Evolutionary conservation across 2,888 invertebrate genomes (phyloP), one percentile per base, ranked within the genome.

Genomic region (Drosophila multiciliata): DNA sequence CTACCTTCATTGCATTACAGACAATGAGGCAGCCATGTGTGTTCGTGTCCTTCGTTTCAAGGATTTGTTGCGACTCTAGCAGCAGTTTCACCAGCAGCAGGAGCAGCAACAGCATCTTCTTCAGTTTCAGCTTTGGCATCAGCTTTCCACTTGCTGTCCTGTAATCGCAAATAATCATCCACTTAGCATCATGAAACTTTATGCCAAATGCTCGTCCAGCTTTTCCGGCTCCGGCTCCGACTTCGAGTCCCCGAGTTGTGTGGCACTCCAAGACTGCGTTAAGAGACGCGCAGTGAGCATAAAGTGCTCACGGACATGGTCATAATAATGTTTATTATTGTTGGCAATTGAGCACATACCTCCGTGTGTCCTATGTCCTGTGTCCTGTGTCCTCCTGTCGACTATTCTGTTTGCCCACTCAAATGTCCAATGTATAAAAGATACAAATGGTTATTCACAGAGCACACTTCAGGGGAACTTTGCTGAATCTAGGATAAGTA

Each of bases 141-240:
- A 29, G 62, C 20, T 62, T 49, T 33, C 68, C 48, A 66, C 64
- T 75, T 71, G 57, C 61, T 59, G 60, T 73, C 75, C 71, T 87
- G 88, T 89, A 89, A 87, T 89, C 90, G 88, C 90, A 89, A 89
- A 89, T 86, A 86, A 86, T 87, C 88, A 90, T 85, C 88, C 90
- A 87, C 90, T 87, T 88, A 87, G 78, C 75, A 78, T 87, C 84
- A 77, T 82, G 78, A 87, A 87, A 89, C 89, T 87, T 86, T 78
- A 89, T 89, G 87, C 80, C 85, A 72, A 75, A 68, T 66, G 66
- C 62, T 72, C 65, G 72, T 72, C 66, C 77, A 65, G 67, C 55
- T 62, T 42, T 49, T 35, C 17, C 15, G 11, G 35, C 32, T 33
- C n/a, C 54, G 17, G 17, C 38, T 11, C 33, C 33, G 3, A 12